Evolutionary conservation across 2,888 invertebrate genomes (phyloP), one percentile per base, ranked within the genome.

Genomic region (Cacoxenus indagator): DNA sequence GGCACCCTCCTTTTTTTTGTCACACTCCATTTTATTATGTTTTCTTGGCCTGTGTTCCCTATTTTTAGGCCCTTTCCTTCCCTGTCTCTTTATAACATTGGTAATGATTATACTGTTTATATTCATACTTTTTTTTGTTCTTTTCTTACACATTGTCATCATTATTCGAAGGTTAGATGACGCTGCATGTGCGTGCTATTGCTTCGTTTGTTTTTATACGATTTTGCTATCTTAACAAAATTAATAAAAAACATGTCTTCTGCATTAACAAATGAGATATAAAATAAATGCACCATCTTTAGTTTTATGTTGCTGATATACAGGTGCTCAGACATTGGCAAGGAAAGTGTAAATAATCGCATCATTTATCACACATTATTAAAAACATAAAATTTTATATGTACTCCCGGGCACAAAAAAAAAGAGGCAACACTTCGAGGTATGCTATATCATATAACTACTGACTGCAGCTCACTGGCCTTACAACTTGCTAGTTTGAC

Each of bases 371-470:
- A 62, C 70, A 65, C 67, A 62, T 67, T 67, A 67, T 70, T 67
- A 65, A 62, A 67, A 67, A 70, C 64, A 70, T 70, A 67, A 70
- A 70, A 67, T 67, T 68, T 70, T 70, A 70, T 65, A 61, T 37
- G 19, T 31, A 8, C 6, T 3, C 24, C 9, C 8, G 17, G 1
- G 9, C 4, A 27, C 11, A 57, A 27, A 26, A 57, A 51, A 22
- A 51, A 22, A 51, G 14, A 22, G 6, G 8, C 9, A 43, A 11
- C 11, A 43, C 45, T 43, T 11, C 11, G 45, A 11, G 11, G n/a
- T 43, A 43, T 43, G 45, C 45, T 43, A 43, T 43, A 43, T 11
- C 3, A 43, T n/a, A 43, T n/a, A n/a, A 11, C 14, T n/a, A 11
- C n/a, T 8, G 4, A 3, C 45, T 43, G 11, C n/a, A n/a, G 1